Base-by-base conservation (phyloP, 2,797 vertebrate genomes). In the Mormyrus hasselquistii region DNA sequence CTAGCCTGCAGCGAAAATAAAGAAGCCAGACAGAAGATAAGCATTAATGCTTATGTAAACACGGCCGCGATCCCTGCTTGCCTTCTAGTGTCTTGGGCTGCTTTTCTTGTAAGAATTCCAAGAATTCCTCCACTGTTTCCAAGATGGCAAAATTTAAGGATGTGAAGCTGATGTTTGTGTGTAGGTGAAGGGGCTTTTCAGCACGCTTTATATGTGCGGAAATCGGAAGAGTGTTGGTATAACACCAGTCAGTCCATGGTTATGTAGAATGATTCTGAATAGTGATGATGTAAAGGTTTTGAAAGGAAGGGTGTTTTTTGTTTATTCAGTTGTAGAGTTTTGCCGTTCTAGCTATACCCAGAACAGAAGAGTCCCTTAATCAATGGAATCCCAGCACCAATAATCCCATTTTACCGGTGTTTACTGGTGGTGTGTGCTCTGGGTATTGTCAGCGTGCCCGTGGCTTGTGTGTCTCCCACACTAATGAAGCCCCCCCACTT, bases 11-110 rank as follows among this genome's bases (percentile, higher is more conserved):
- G 93, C 92, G 92, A 94, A 93, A 95, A 94, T 92, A 94, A 91
- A 92, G 92, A 93, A 65, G 91, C 94, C 93, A 95, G 95, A 95
- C 93, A 91, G 93, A 92, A 94, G 95, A 96, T 94, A 95, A 96
- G 94, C 94, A 92, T 94, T 90, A 93, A 94, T 94, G 94, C 95
- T 92, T 93, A 91, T 90, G 92, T 94, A 96, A 96, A 95, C 95
- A 95, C 92, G 92, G 34, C 57, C 73, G 88, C 93, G 93, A 41
- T 93, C 94, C 93, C 94, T 90, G 92, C 92, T 94, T 92, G 93
- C 91, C 92, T 92, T 93, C 92, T 92, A 91, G 92, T 89, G 91
- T 92, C 93, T 94, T 92, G 7, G 90, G 90, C 93, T 92, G 93
- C 94, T 94, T 93, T 93, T 92, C 93, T 93, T 94, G 94, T 94